Evolutionary conservation across 2,888 invertebrate genomes (phyloP).

Genomic region (Laothoe populi): DNA sequence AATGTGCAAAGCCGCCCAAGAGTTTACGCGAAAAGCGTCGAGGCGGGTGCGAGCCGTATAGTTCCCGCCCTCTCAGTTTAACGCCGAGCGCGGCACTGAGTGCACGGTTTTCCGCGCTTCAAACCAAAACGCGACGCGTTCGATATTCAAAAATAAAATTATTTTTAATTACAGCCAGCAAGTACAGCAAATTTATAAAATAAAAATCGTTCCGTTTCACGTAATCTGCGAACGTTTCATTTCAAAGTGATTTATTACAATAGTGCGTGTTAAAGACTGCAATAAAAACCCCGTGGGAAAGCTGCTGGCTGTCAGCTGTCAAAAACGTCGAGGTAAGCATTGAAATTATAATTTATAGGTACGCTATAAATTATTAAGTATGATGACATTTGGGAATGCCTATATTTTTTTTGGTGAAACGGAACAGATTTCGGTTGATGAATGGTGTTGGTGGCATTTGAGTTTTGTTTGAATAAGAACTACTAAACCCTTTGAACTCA

Average conservation of each 20-base stretch:
- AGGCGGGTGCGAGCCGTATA: slow-evolving; percentile 50
- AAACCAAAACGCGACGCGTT: slow-evolving; percentile 43
- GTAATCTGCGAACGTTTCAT: slow-evolving; percentile 33
- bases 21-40: slow-evolving; percentile 41
- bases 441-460: not conserved
- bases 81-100: slow-evolving; percentile 44
- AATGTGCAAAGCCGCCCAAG: slow-evolving; percentile 47
- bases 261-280: slow-evolving; percentile 54
- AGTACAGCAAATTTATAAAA: slow-evolving; percentile 32
- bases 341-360: slow-evolving; percentile 40
- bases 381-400: slow-evolving; percentile 26
- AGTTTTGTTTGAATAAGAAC: not conserved
- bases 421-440: slow-evolving; percentile 19
- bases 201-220: slow-evolving; percentile 33
- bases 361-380: slow-evolving; percentile 39
- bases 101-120: slow-evolving; percentile 52
- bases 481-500: no score
- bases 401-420: slow-evolving; percentile 22
- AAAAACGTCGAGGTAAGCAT: slow-evolving; percentile 70
- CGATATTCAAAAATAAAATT: slow-evolving; percentile 40
- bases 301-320: slow-evolving; percentile 70
- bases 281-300: slow-evolving; percentile 51
- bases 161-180: slow-evolving; percentile 1
- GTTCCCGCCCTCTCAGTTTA: slow-evolving; percentile 62
- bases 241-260: slow-evolving; percentile 53